Conservation (phyloP, 2,888 invertebrate genomes). For the Yponomeuta plumbellus region DNA sequence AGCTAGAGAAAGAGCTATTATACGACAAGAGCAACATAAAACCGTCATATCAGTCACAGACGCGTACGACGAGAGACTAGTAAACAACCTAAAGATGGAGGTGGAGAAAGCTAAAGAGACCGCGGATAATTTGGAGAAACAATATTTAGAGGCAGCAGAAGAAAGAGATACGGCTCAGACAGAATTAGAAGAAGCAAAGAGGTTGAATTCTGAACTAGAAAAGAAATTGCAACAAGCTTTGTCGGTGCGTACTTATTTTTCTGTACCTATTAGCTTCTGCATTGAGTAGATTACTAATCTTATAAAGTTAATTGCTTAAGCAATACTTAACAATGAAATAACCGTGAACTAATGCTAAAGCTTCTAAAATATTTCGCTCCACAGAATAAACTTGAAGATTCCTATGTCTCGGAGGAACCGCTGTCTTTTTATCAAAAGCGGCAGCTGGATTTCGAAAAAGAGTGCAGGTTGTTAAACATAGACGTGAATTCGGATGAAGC, state of each 20-base stretch:
- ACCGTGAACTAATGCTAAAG: slow-evolving; percentile 19
- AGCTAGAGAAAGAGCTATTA: slow-evolving; percentile 80
- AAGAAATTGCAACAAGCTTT: slow-evolving; percentile 83
- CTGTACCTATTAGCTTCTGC: neutral
- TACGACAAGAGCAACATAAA: slow-evolving; percentile 70
- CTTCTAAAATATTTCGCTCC: slow-evolving; percentile 41
- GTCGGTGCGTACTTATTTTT: slow-evolving; percentile 55
- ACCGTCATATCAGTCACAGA: slow-evolving; percentile 73
- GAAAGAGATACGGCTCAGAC: slow-evolving; percentile 84
- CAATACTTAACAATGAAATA: neutral
- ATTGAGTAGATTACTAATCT: neutral
- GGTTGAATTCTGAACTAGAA: slow-evolving; percentile 85
- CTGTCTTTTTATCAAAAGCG: slow-evolving; percentile 66
- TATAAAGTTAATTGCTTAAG: neutral
- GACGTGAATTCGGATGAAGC: slow-evolving; percentile 61
- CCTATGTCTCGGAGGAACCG: slow-evolving; percentile 54
- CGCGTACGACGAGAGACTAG: slow-evolving; percentile 79
- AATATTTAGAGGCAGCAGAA: slow-evolving; percentile 85
- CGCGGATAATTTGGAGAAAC: slow-evolving; percentile 87
- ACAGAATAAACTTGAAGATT: slow-evolving; percentile 54
- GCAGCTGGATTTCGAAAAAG: slow-evolving; percentile 65
- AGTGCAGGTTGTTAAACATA: slow-evolving; percentile 66
- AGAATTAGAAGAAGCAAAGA: slow-evolving; percentile 87
- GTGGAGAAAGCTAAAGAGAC: slow-evolving; percentile 86
- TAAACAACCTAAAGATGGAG: slow-evolving; percentile 83